A percentile compares a stretch with the other conserved stretches of the same genome.
These are phyloP conservation scores for Tichodroma muraria DNA, from an alignment of 2,113 vertebrate species.

Conservation along the genomic window DNA sequence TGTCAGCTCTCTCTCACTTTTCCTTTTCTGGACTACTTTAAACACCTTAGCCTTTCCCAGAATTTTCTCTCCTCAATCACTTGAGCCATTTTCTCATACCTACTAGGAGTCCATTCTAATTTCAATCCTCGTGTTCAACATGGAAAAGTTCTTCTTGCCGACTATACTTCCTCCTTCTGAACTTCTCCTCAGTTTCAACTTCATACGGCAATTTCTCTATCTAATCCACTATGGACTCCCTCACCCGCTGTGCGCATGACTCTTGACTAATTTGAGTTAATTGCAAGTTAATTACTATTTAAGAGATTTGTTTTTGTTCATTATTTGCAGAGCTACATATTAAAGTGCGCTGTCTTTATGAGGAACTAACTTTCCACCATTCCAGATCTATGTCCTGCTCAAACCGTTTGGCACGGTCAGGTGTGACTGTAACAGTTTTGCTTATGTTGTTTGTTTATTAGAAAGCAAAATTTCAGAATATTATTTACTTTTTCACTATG, in stretches of 20 bases:
- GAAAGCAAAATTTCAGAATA: not conserved
- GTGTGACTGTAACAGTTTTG: not conserved
- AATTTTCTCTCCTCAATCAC: not conserved
- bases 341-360: not conserved
- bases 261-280: constrained; percentile 40
- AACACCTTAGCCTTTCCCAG: not conserved
- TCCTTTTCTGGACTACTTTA: not conserved
- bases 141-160: not conserved
- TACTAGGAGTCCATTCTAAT: not conserved
- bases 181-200: not conserved
- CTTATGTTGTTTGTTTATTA: not conserved
- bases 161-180: not conserved
- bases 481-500: not conserved
- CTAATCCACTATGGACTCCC: not conserved
- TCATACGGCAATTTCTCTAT: not conserved
- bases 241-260: not conserved
- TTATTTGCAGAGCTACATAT: constrained; percentile 16
- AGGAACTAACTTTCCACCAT: not conserved
- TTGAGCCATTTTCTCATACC: not conserved
- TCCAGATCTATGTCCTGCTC: not conserved
- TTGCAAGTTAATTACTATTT: constrained; percentile 30
- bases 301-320: constrained; percentile 3
- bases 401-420: not conserved
- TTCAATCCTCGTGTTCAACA: not conserved
- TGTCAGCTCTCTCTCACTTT: not conserved